Conservation (phyloP, 2,797 vertebrate genomes). For the Apogon talboti region DNA sequence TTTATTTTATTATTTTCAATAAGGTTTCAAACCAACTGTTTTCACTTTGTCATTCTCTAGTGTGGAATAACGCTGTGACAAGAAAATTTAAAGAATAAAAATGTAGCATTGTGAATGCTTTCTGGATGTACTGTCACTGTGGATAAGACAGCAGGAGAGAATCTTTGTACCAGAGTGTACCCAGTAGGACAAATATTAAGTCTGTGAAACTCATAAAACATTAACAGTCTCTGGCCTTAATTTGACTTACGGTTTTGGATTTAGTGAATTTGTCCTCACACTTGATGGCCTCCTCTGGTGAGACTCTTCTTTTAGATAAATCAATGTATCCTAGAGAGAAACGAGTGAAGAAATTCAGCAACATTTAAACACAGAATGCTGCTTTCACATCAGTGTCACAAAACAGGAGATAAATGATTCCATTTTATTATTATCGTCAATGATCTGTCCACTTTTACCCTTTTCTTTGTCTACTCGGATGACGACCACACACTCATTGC, state of each 20-base stretch:
- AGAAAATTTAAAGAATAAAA: too few relatives aligned
- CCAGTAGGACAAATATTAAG: too few relatives aligned
- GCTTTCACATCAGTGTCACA: neutral
- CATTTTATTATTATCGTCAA: too few relatives aligned
- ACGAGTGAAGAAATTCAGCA: neutral
- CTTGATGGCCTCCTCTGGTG: slow-evolving; percentile 98
- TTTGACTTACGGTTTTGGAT: slow-evolving; percentile 95
- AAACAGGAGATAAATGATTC: neutral
- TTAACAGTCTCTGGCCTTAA: neutral
- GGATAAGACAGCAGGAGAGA: too few relatives aligned
- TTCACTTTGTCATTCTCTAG: too few relatives aligned
- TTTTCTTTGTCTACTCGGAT: slow-evolving; percentile 99
- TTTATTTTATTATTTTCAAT: too few relatives aligned
- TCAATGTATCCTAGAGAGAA: slow-evolving; percentile 92
- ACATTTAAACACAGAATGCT: neutral
- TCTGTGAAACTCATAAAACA: neutral
- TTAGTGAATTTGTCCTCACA: slow-evolving; percentile 99
- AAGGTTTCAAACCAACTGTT: too few relatives aligned
- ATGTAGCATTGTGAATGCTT: too few relatives aligned
- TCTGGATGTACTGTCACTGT: too few relatives aligned
- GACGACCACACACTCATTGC: slow-evolving; percentile 98
- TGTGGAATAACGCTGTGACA: too few relatives aligned
- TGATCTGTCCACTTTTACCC: slow-evolving; percentile 82
- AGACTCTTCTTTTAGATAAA: slow-evolving; percentile 99
- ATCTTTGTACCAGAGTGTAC: too few relatives aligned